These are phyloP conservation scores for Charadrius vociferus DNA, from an alignment of 2,113 vertebrate genomes.

Conservation along the genomic window DNA sequence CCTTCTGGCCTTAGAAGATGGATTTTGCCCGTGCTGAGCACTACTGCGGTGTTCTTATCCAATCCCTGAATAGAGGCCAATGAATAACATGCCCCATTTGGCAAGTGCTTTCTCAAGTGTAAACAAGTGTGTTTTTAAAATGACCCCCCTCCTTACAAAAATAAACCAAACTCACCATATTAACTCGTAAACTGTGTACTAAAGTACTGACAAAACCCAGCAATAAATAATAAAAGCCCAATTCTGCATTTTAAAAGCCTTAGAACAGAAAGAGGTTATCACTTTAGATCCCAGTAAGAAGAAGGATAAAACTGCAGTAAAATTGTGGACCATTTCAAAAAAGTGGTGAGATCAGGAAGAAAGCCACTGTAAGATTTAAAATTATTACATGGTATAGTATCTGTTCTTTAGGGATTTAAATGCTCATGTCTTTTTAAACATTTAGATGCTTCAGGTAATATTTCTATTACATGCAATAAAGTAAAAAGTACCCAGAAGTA, in stretches of 20 bases:
- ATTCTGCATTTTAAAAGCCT: neutral
- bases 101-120: conserved; percentile 42
- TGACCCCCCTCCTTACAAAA: neutral
- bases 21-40: neutral
- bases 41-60: neutral
- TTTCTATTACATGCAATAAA: neutral
- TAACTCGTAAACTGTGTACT: neutral
- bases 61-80: neutral
- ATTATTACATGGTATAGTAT: neutral
- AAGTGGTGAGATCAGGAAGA: neutral
- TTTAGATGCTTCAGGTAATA: neutral
- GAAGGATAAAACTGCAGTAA: neutral
- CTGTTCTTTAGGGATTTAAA: neutral
- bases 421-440: neutral
- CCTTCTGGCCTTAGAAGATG: neutral
- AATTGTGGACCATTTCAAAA: neutral
- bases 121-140: neutral
- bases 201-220: neutral
- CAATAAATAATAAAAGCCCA: conserved; percentile 45
- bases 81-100: conserved; percentile 38
- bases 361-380: neutral
- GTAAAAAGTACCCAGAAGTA: neutral
- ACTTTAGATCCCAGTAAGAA: neutral
- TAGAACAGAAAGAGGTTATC: neutral
- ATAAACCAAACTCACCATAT: conserved; percentile 2